Base-by-base conservation (phyloP, 2,888 invertebrate genomes). In the Mylabris sibirica region DNA sequence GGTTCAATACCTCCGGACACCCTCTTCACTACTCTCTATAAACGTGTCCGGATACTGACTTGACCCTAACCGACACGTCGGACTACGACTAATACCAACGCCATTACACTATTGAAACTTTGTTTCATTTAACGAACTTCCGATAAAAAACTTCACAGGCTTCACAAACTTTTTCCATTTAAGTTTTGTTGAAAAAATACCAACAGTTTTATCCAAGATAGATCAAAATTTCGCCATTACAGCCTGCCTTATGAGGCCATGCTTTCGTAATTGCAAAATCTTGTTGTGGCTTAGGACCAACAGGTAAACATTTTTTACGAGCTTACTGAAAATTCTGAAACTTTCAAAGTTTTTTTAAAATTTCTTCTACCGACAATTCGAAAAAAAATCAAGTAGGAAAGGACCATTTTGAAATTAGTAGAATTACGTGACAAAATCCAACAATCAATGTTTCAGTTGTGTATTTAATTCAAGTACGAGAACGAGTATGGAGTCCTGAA, bases 1-100 rank as follows among this genome's bases (percentile, higher is more conserved):
- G 57, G 78, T 80, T 81, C 81, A 81, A 80, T 80, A 77, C 74
- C 77, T 77, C 81, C 78, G 78, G 14, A 80, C 82, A 81, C 82
- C 81, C 82, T 77, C 79, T 26, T 30, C 64, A 30, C 63, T 73
- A 65, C 72, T 70, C 63, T 63, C 76, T 72, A 73, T 73, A 57
- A 57, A 57, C 71, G 69, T 75, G 75, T 76, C 75, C 77, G 70
- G 57, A 59, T 74, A 75, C 74, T 74, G 76, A 78, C 79, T 80
- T 78, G 79, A 76, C 79, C 78, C 79, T 77, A 74, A 70, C 76
- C 75, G 70, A 74, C 73, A 69, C 69, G 65, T 70, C 68, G 70
- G 72, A 67, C 69, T 68, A 63, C 68, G 61, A 65, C 65, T 61
- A 64, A 64, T 70, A 38, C 60, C 57, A 66, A 63, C 64, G 63